A percentile compares a stretch with the other conserved stretches of the same genome.
phyloP scores from a whole-genome alignment of 2,888 invertebrate species.

The Hypsopygia costalis region DNA sequence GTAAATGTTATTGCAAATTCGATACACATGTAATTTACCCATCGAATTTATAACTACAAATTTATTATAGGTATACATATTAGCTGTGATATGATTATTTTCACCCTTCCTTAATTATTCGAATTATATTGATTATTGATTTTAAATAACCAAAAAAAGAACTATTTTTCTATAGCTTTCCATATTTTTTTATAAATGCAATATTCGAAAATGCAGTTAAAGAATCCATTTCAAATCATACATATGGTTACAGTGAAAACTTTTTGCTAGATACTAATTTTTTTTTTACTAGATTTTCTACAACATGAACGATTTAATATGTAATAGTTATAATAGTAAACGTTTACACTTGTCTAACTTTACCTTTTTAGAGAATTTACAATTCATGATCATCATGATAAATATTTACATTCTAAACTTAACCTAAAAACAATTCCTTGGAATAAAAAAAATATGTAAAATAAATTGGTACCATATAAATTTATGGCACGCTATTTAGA shows the following conservation, averaged over 20 bases:
- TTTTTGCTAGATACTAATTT: conserved; percentile 50
- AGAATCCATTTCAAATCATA: conserved; percentile 23
- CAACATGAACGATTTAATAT: conserved; percentile 75
- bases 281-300: conserved; percentile 61
- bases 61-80: conserved; percentile 58
- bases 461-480: conserved; percentile 26
- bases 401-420: conserved; percentile 65
- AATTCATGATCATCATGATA: conserved; percentile 55
- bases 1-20: conserved; percentile 37
- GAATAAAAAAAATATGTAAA: conserved; percentile 33
- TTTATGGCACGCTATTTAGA: conserved; percentile 34
- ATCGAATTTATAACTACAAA: conserved; percentile 38
- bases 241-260: conserved; percentile 32
- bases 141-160: conserved; percentile 21
- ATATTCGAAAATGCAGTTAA: conserved; percentile 35
- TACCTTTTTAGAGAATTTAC: conserved; percentile 60
- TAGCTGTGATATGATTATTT: conserved; percentile 73
- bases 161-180: conserved; percentile 16
- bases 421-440: conserved; percentile 38
- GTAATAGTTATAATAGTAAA: conserved; percentile 58
- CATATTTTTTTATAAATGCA: conserved; percentile 32
- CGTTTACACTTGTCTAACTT: conserved; percentile 59
- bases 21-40: conserved; percentile 51
- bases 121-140: conserved; percentile 8
- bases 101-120: conserved; percentile 41